Base-by-base conservation (phyloP, 2,797 vertebrate genomes). In the Apogon hyalosoma region DNA sequence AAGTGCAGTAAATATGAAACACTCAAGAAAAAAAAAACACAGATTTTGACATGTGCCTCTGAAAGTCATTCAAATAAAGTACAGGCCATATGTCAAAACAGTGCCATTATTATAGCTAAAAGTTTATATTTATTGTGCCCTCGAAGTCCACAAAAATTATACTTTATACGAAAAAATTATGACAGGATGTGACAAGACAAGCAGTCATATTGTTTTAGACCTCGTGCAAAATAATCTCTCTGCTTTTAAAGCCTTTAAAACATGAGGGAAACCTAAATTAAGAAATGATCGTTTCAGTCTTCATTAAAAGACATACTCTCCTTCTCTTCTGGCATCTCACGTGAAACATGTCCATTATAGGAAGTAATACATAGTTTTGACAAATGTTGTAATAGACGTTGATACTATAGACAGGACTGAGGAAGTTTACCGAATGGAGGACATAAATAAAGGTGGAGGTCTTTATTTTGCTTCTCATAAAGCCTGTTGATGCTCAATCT, bases 1-100 rank as follows among this genome's bases (percentile, higher is more conserved):
- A 83, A 68, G 77, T 80, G 76, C 72, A 49, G 28, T 51, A 47
- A 61, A 60, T 73, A 51, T 48, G 51, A 53, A 73, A 75, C 56
- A 59, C 59, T 67, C 28, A 47, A 73, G 51, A 52, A 69, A n/a
- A 57, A 14, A 61, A 65, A 19, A 59, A n/a, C 1, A n/a, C 1
- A 39, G 19, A 21, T 68, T 60, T 13, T 55, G 2, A 65, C 55
- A 59, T 24, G 58, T 50, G 40, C 15, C 50, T 36, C 31, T 8
- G 16, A 21, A n/a, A 15, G 46, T 74, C 3, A 40, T 49, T 72
- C 7, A 33, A 39, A 31, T 76, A 52, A 67, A 69, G 59, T 54
- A 50, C 18, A 36, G 14, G 57, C 18, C 16, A 57, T 39, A n/a
- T 54, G 51, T 57, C 33, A 65, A 49, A 77, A 38, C 57, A 36